These are phyloP conservation scores for Nannoperca obscura DNA, from an alignment of 2,797 vertebrate genomes.

Conservation along the genomic window DNA sequence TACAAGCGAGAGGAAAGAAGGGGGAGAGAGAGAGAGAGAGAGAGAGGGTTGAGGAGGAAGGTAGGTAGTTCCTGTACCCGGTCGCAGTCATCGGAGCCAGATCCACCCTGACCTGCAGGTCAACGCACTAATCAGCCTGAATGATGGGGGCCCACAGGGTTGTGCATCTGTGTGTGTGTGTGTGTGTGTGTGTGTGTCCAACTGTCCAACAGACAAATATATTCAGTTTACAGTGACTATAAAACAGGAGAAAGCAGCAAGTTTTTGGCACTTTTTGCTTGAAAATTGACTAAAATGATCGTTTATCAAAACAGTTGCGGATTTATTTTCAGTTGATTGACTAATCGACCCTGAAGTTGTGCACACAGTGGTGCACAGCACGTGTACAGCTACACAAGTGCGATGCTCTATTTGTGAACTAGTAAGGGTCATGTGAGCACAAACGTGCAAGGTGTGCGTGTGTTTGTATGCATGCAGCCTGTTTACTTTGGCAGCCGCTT, in stretches of 20 bases:
- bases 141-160: conserved; percentile 63
- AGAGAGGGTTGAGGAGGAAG: conserved; percentile 44
- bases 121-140: conserved; percentile 80
- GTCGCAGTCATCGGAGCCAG: conserved; percentile 77
- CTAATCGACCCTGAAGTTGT: not conserved
- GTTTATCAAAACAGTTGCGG: not conserved
- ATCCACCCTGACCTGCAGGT: conserved; percentile 77
- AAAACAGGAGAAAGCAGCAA: conserved; percentile 1
- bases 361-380: conserved; percentile 13
- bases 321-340: not conserved
- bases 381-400: conserved; percentile 6
- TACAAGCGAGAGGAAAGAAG: conserved; percentile 14
- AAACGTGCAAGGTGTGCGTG: conserved; percentile 64
- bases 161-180: conserved; percentile 11
- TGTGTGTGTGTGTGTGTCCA: not conserved
- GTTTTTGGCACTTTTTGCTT: not conserved
- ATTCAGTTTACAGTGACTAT: not conserved
- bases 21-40: conserved; percentile 19
- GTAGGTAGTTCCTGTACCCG: conserved; percentile 73
- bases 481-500: conserved; percentile 77
- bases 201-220: not conserved
- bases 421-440: conserved; percentile 51
- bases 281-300: not conserved
- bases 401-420: conserved; percentile 48
- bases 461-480: conserved; percentile 61